Base-by-base conservation (phyloP, 2,797 vertebrate genomes). In the Sebastes aleutianus region DNA sequence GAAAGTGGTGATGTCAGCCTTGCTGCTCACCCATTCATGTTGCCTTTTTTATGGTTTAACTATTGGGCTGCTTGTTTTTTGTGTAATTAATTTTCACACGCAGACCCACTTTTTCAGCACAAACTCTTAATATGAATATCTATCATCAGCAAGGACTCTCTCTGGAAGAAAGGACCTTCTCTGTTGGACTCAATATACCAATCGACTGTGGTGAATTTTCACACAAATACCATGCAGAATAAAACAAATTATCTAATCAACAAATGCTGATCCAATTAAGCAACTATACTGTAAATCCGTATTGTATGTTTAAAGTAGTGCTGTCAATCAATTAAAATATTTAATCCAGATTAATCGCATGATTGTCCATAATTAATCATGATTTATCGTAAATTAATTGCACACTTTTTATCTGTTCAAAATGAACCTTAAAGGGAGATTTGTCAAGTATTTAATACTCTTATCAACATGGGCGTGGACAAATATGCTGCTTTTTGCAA, bases 1-100 rank as follows among this genome's bases (percentile, higher is more conserved):
- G 84, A 89, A 85, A 87, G 89, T 83, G 71, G 36, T 66, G 39
- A 80, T 82, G 78, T 76, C 74, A 29, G 74, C 57, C 64, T 22
- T 29, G n/a, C 53, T 26, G 31, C 20, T 77, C 64, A 3, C 27
- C 63, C 36, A 22, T 89, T 88, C 43, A 72, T 12, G 9, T 9
- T 4, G 26, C 54, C 29, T 50, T 77, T 66, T 47, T 72, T 53
- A 53, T 72, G 63, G 63, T 75, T 88, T 78, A 62, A 74, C 59
- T 74, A 14, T 66, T 26, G 13, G 16, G 6, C 13, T 47, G 29
- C 18, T 32, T 61, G 22, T 78, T 78, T 83, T 85, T 84, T 56
- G 26, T 75, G 66, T 67, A 47, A 77, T 86, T 85, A 36, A 72
- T 88, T 88, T 90, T 84, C 68, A 70, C 32, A 34, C 62, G 56